Evolutionary conservation across 2,888 invertebrate species (phyloP).

Genomic region (Drosophila pseudotakahashii): DNA sequence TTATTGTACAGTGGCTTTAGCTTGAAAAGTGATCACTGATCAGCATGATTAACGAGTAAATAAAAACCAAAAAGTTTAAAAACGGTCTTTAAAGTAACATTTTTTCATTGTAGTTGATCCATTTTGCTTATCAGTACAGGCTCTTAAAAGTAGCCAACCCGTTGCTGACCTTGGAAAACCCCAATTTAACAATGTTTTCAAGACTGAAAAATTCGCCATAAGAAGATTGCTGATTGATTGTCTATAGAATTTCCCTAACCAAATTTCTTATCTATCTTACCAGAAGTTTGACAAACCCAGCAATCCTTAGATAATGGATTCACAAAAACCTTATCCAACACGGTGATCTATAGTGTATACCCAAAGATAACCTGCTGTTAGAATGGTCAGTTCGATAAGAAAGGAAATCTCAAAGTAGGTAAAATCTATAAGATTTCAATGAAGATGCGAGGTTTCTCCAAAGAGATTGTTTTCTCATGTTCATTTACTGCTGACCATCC

Average conservation of each 20-base stretch:
- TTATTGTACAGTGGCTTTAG: neutral
- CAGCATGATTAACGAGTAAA: neutral
- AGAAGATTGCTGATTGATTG: too few species aligned
- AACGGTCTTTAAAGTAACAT: too few species aligned
- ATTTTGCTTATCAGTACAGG: too few species aligned
- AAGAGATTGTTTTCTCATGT: neutral
- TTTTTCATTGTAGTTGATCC: too few species aligned
- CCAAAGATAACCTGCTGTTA: neutral
- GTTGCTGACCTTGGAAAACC: too few species aligned
- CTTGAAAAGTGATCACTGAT: neutral
- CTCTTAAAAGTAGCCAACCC: too few species aligned
- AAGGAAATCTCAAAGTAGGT: neutral
- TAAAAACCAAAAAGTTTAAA: neutral
- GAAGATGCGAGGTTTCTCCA: neutral
- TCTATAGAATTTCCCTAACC: too few species aligned
- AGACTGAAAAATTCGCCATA: too few species aligned
- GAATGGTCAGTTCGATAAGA: neutral
- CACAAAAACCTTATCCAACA: neutral
- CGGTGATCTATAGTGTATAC: neutral
- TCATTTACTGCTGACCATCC: neutral
- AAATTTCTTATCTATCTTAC: too few species aligned
- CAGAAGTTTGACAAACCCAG: too few species aligned
- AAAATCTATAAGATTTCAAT: neutral
- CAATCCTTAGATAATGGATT: too few species aligned
- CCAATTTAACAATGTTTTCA: too few species aligned